Base-by-base conservation (phyloP, 1,140 invertebrate species). In the Leptopilina boulardi region DNA sequence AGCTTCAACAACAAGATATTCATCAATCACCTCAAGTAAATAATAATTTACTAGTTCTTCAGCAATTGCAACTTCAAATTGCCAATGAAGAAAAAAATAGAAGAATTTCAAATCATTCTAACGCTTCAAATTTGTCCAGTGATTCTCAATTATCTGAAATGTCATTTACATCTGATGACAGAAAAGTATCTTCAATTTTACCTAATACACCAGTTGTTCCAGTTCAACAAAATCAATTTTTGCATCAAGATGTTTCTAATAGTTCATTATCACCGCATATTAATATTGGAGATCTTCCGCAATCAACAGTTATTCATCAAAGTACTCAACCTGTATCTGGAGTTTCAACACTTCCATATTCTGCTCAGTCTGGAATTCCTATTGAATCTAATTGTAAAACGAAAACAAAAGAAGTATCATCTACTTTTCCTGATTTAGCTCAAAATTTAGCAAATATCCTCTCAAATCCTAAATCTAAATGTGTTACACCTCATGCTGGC, bases 391-490 rank as follows among this genome's bases (percentile, higher is more conserved):
- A 85, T 26, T 86, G 87, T 1, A 91, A 91, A 79, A 75, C 84
- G 0, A 91, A 91, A 74, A 74, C 87, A 0, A 91, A 91, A 54
- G 90, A 91, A 77, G 85, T 89, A 0, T 91, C 90, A 0, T 91
- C 90, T 1, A 91, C 90, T 0, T 80, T 91, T 4, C 90, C 90
- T 19, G 90, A 91, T 77, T 79, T 91, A 0, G 90, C 89, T 5
- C 89, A 91, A 77, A 91, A 91, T 83, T 78, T 91, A 18, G 90
- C 90, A 0, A 91, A 91, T 74, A 91, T 91, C 78, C 74, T 91
- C 9, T 91, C 90, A 0, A 91, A 91, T 83, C 90, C 90, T 0
- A 91, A 91, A 78, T 86, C 89, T 3, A 91, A 91, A 73, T 86
- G 88, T 9, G 77, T 77, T 5, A 89, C 89, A 9, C 83, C 85